These are phyloP conservation scores for Erpornis zantholeuca DNA, from an alignment of 2,113 vertebrate species.

Conservation along the genomic window DNA sequence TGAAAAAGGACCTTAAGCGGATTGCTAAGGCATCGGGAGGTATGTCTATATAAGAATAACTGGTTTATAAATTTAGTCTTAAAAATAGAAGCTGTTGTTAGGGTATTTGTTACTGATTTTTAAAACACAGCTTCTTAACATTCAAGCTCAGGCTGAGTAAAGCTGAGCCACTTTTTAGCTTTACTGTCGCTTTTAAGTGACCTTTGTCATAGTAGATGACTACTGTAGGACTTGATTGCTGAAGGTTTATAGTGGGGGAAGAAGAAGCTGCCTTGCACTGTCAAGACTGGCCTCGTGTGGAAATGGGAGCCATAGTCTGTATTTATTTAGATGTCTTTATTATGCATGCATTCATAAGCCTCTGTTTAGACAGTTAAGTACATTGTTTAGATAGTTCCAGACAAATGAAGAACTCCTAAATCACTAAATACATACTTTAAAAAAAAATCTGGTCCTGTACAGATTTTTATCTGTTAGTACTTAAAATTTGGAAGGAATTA, in stretches of 20 bases:
- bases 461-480: neutral
- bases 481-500: neutral
- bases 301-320: neutral
- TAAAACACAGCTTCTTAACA: neutral
- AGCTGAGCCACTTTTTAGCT: neutral
- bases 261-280: neutral
- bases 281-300: neutral
- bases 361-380: neutral
- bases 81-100: neutral
- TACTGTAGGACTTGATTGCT: neutral
- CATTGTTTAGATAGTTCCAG: neutral
- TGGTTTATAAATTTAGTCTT: neutral
- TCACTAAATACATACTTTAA: neutral
- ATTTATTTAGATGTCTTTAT: neutral
- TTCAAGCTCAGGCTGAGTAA: neutral
- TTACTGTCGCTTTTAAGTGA: neutral
- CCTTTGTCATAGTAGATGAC: neutral
- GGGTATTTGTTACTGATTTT: neutral
- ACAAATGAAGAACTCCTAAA: rapidly evolving
- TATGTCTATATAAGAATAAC: constrained; percentile 3
- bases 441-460: neutral
- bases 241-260: neutral
- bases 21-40: constrained; percentile 96
- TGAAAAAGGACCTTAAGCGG: constrained; percentile 93
- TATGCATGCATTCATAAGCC: neutral